Percentiles rank a stretch among this genome's conserved stretches.
Conservation (phyloP, 2,888 invertebrate genomes). For the Neocrepidodera transversa region DNA sequence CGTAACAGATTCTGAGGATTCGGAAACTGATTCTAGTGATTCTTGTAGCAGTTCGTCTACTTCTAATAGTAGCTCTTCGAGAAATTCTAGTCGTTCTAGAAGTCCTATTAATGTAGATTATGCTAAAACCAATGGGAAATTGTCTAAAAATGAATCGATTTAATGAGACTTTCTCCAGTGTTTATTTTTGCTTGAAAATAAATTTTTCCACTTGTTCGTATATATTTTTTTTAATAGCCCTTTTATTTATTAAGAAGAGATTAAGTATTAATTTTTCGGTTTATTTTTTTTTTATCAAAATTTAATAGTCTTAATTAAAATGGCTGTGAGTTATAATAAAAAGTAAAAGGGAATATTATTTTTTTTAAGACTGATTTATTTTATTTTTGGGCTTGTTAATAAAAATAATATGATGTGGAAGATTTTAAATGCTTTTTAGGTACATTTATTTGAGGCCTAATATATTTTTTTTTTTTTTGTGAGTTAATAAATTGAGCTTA, state of each 20-base stretch:
- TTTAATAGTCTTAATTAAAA: no score
- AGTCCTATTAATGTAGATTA: constrained; percentile 47
- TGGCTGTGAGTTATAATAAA: no score
- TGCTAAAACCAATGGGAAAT: constrained; percentile 53
- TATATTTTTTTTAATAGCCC: no score
- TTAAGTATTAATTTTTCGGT: no score
- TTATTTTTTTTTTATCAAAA: no score
- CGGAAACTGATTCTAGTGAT: constrained; percentile 61
- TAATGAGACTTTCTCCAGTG: no score
- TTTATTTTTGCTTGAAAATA: background rate
- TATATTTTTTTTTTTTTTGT: no score
- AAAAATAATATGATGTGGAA: background rate
- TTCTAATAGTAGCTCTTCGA: constrained; percentile 39
- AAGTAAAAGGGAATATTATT: no score
- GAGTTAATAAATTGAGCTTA: no score
- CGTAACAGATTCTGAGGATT: constrained; percentile 61
- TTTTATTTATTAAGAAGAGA: no score
- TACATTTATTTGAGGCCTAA: background rate
- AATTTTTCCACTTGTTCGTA: background rate
- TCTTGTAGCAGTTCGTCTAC: constrained; percentile 53
- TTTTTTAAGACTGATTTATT: background rate
- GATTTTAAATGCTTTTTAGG: background rate
- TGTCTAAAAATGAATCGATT: constrained; percentile 36
- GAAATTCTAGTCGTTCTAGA: constrained; percentile 39
- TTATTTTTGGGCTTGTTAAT: background rate